These are phyloP conservation scores for Garra rufa DNA, from an alignment of 2,113 vertebrate species.

Conservation along the genomic window DNA sequence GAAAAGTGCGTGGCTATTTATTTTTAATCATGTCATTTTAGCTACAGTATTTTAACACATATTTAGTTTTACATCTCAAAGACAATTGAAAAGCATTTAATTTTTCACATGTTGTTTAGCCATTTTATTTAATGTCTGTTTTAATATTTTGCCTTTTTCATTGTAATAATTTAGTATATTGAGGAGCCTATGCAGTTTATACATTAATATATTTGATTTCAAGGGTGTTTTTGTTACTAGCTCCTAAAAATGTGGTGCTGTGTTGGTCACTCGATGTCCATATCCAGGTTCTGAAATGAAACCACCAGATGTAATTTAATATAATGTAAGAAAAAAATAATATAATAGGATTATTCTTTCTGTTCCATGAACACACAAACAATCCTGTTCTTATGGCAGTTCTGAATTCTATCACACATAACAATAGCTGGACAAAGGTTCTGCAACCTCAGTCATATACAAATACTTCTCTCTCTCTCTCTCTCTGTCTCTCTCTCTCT, in stretches of 20 bases:
- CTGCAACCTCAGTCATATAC: not conserved
- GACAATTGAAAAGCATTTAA: not conserved
- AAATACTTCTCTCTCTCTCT: not conserved
- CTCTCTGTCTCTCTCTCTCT: no score
- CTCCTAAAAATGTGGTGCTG: not conserved
- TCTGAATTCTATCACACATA: constrained; percentile 25
- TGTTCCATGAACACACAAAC: not conserved
- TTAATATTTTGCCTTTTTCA: not conserved
- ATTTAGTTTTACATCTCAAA: not conserved
- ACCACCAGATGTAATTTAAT: not conserved
- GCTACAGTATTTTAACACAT: not conserved
- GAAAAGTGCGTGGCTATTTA: not conserved
- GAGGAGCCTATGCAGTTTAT: not conserved
- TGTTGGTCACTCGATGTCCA: not conserved
- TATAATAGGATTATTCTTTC: not conserved
- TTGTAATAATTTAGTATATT: constrained; percentile 61
- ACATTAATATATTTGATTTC: not conserved
- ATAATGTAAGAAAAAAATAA: not conserved
- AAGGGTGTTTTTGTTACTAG: not conserved
- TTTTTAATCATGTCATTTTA: not conserved
- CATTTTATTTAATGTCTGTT: not conserved
- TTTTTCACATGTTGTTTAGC: not conserved
- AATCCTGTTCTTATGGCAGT: constrained; percentile 11
- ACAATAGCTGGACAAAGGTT: constrained; percentile 32
- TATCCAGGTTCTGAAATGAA: not conserved